A percentile compares a stretch with the other conserved stretches of the same genome.
These are phyloP conservation scores for Manis crassicaudata DNA, from an alignment of 2,797 vertebrate species.

Conservation along the genomic window DNA sequence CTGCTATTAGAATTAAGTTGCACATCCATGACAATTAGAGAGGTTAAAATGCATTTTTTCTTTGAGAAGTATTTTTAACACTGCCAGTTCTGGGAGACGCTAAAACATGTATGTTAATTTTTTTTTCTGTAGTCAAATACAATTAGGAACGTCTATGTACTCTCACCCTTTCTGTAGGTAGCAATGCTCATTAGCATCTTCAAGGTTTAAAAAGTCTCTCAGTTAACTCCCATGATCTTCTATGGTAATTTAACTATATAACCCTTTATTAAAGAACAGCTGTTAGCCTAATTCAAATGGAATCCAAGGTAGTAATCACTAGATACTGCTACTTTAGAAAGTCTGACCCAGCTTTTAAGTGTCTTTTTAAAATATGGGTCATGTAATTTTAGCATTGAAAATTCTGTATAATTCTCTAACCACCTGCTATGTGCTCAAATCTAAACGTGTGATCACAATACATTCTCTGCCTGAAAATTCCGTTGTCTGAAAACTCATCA, in stretches of 20 bases:
- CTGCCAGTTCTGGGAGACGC: background rate
- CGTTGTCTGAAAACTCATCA: background rate
- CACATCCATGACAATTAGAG: background rate
- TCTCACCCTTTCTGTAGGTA: background rate
- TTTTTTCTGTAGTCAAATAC: background rate
- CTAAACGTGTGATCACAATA: background rate
- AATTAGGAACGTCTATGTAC: background rate
- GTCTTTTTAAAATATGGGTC: background rate
- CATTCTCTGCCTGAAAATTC: background rate
- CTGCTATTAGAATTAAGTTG: background rate
- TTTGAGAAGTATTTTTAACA: background rate
- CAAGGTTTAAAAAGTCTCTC: background rate
- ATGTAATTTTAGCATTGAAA: background rate
- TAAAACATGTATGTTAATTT: background rate
- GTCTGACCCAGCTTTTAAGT: background rate
- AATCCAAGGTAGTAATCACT: background rate
- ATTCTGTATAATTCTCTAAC: background rate
- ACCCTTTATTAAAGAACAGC: background rate
- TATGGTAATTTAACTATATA: background rate
- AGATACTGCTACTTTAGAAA: background rate
- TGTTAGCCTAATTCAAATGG: background rate
- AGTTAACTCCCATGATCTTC: background rate
- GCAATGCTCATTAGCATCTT: background rate
- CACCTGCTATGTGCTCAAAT: background rate
- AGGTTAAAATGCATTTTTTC: background rate